phyloP scores from a whole-genome alignment of 1,140 invertebrate genomes.

The Uloborus diversus region DNA sequence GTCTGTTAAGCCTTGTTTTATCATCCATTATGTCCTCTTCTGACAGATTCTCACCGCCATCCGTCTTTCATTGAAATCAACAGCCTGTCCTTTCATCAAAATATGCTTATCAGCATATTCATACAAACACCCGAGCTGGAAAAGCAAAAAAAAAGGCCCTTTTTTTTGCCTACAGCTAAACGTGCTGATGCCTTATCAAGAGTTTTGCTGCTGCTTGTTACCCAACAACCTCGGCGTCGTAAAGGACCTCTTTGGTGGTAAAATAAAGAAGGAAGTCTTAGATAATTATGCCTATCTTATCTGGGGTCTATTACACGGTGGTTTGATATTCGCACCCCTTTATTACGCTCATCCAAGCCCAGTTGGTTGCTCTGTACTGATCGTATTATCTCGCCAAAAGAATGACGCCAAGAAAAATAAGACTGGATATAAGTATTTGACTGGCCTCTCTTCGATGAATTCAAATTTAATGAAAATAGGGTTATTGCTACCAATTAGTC shows the following conservation, averaged over 20 bases:
- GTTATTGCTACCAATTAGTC: no score
- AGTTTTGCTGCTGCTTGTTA: not conserved
- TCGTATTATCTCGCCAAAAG: no score
- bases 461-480: no score
- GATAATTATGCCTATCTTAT: not conserved
- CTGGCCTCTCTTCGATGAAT: no score
- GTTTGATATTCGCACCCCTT: slow-evolving; percentile 3
- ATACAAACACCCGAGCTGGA: not conserved
- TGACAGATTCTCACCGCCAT: not conserved
- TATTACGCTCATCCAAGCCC: not conserved
- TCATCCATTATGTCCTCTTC: not conserved
- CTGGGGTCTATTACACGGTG: not conserved
- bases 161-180: not conserved
- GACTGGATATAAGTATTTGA: no score
- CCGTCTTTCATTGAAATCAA: not conserved
- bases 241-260: not conserved
- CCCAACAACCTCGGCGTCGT: not conserved
- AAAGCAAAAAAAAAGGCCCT: not conserved
- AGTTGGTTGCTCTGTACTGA: not conserved
- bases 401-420: no score
- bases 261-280: not conserved
- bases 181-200: not conserved
- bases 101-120: not conserved
- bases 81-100: not conserved
- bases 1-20: not conserved